A percentile compares a stretch with the other conserved stretches of the same genome.
Evolutionary conservation across 2,113 vertebrate species (phyloP).

Genomic region (Notechis scutatus): DNA sequence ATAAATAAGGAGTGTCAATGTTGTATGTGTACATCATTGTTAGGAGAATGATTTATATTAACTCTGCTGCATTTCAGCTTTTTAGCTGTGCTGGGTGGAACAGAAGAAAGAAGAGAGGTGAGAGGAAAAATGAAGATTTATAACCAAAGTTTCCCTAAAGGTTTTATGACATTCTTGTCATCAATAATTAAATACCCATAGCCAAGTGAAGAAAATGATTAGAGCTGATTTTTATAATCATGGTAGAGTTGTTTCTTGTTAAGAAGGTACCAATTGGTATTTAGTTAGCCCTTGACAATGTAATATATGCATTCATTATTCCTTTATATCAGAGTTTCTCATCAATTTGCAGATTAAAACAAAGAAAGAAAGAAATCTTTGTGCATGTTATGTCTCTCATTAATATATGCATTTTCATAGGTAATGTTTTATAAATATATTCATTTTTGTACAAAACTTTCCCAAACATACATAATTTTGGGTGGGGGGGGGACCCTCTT

Average conservation of each 20-base stretch:
- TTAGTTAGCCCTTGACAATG: background rate
- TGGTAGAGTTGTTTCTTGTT: background rate
- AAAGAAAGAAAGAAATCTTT: background rate
- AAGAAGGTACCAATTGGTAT: background rate
- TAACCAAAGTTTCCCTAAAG: background rate
- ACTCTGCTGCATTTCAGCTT: background rate
- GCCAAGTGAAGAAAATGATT: background rate
- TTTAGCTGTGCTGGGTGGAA: background rate
- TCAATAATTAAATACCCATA: background rate
- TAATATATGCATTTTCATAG: background rate
- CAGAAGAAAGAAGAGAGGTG: background rate
- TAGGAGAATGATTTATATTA: background rate
- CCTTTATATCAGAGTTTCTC: background rate
- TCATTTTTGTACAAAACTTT: background rate
- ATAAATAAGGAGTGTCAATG: background rate
- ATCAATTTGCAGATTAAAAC: background rate
- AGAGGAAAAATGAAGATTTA: background rate
- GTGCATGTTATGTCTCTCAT: background rate
- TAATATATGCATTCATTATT: background rate
- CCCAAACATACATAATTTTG: background rate
- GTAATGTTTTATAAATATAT: background rate
- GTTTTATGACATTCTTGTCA: background rate
- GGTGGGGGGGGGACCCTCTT: rapidly evolving
- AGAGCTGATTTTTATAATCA: background rate
- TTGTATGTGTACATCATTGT: background rate